phyloP scores from a whole-genome alignment of 2,113 vertebrate genomes.

The Pantherophis guttatus region DNA sequence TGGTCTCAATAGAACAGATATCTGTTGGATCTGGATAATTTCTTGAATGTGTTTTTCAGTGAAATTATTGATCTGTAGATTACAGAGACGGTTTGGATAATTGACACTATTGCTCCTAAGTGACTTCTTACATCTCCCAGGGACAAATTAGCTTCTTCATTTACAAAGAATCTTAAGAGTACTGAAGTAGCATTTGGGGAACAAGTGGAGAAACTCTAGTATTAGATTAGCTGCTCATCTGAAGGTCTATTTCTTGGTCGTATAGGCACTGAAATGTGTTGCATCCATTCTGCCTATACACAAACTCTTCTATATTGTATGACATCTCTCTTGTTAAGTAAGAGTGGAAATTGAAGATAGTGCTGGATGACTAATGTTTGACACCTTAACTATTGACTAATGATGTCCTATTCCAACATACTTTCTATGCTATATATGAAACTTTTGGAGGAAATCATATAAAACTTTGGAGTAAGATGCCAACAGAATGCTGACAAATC shows the following conservation, averaged over 20 bases:
- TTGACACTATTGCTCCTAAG: not conserved
- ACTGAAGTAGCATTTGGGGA: not conserved
- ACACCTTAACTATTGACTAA: not conserved
- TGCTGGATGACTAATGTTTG: not conserved
- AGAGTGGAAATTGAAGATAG: not conserved
- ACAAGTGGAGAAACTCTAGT: not conserved
- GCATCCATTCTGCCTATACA: not conserved
- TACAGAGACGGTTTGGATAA: not conserved
- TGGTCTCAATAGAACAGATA: not conserved
- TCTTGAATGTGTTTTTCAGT: not conserved
- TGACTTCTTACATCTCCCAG: not conserved
- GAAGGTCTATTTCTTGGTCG: not conserved
- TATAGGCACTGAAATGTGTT: not conserved
- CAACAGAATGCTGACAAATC: not conserved
- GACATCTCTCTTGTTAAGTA: not conserved
- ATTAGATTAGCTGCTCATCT: not conserved
- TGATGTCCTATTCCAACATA: not conserved
- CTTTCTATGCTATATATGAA: not conserved
- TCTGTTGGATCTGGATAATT: not conserved
- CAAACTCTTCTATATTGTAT: not conserved
- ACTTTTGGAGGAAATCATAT: not conserved
- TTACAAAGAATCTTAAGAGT: not conserved
- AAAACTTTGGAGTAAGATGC: not conserved
- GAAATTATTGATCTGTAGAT: not conserved
- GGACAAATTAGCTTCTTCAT: not conserved